phyloP scores from a whole-genome alignment of 2,888 invertebrate species.

The Cryptocephalus primarius region DNA sequence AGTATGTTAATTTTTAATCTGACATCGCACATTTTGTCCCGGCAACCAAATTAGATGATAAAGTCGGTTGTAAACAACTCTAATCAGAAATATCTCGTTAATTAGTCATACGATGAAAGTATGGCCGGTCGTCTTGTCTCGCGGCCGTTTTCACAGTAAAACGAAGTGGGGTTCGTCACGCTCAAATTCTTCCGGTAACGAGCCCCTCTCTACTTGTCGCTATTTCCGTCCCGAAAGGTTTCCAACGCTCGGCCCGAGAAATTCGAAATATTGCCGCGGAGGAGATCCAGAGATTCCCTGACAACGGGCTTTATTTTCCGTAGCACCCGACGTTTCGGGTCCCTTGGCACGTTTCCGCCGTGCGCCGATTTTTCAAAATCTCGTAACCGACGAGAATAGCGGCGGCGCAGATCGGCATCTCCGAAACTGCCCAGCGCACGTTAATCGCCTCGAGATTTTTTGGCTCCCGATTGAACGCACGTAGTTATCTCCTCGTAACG shows the following conservation, averaged over 20 bases:
- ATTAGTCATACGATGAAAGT: not conserved
- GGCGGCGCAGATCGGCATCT: not conserved
- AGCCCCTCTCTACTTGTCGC: conserved; percentile 6
- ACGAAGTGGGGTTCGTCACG: conserved; percentile 14
- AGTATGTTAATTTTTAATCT: no score
- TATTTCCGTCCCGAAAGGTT: not conserved
- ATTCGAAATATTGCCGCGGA: no score
- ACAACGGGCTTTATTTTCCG: no score
- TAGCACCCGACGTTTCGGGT: no score
- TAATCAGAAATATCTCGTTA: no score
- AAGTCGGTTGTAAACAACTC: no score
- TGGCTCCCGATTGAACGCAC: conserved; percentile 3
- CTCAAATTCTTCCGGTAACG: conserved; percentile 15
- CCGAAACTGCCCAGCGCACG: no score
- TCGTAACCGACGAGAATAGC: not conserved
- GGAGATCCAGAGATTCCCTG: no score
- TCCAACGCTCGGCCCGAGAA: not conserved
- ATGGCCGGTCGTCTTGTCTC: not conserved
- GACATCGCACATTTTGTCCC: no score
- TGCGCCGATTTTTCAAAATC: not conserved
- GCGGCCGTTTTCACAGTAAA: not conserved
- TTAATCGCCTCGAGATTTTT: not conserved
- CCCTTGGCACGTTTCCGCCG: no score
- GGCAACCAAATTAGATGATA: not conserved
- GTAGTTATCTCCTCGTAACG: conserved; percentile 17